Evolutionary conservation across 2,888 invertebrate species (phyloP).

Genomic region (Patella ulyssiponensis): DNA sequence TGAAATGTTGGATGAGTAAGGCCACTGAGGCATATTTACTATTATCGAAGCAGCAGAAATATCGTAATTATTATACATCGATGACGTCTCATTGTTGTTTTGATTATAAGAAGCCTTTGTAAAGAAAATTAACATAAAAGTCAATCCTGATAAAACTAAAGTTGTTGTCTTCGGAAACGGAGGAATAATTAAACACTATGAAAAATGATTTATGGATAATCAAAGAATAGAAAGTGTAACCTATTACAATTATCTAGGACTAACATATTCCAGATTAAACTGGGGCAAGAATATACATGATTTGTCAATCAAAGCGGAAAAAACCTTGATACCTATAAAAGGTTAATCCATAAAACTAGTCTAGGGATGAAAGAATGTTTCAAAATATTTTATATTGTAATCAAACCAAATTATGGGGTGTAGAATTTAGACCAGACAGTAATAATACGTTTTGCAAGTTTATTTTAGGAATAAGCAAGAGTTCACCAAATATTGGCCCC

Average conservation of each 20-base stretch:
- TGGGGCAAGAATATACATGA: no score
- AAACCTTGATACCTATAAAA: no score
- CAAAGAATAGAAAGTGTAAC: slow-evolving; percentile 7
- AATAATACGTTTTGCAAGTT: no score
- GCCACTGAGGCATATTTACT: neutral
- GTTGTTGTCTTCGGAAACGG: neutral
- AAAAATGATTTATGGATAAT: neutral
- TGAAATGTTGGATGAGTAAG: neutral
- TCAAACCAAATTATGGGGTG: no score
- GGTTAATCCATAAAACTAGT: no score
- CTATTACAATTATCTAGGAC: neutral
- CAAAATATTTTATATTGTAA: no score
- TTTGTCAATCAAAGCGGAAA: no score
- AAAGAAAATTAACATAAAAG: neutral
- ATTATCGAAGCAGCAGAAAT: neutral
- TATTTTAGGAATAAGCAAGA: neutral
- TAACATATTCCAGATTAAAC: neutral
- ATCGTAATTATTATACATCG: neutral
- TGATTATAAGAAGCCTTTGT: neutral
- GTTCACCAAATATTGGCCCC: neutral
- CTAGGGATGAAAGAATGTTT: no score
- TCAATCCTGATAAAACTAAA: neutral
- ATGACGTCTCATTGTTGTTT: neutral
- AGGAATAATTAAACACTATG: neutral
- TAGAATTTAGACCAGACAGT: no score